phyloP scores from a whole-genome alignment of 1,140 invertebrate genomes.

The Drosophila neocordata region DNA sequence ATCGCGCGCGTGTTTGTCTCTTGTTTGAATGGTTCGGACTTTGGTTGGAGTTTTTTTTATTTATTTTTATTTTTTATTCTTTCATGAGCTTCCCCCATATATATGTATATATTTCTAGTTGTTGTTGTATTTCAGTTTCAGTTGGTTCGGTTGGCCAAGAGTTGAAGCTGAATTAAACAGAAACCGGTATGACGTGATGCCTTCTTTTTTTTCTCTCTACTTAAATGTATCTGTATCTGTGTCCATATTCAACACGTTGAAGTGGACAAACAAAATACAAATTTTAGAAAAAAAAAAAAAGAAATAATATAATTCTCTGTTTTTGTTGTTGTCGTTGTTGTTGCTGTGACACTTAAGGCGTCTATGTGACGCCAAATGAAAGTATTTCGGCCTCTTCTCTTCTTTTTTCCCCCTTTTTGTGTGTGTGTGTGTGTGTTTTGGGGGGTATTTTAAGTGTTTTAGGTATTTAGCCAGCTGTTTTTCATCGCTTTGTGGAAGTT shows the following conservation, averaged over 20 bases:
- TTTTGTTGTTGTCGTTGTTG: slow-evolving; percentile 23
- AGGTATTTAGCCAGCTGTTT: slow-evolving; percentile 8
- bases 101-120: slow-evolving; percentile 35
- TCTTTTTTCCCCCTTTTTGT: not conserved
- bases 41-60: slow-evolving; percentile 33
- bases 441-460: slow-evolving; percentile 20
- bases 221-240: slow-evolving; percentile 55
- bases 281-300: slow-evolving; percentile 31
- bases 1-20: slow-evolving; percentile 70
- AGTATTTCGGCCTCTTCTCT: slow-evolving; percentile 12
- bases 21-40: slow-evolving; percentile 35
- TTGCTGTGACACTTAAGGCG: slow-evolving; percentile 36
- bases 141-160: slow-evolving; percentile 47
- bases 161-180: slow-evolving; percentile 59
- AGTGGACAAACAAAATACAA: slow-evolving; percentile 43
- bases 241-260: slow-evolving; percentile 56
- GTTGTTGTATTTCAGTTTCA: slow-evolving; percentile 22
- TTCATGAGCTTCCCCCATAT: slow-evolving; percentile 74
- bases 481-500: not conserved
- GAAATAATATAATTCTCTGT: not conserved
- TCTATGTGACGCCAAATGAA: slow-evolving; percentile 33
- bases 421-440: not conserved
- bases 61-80: slow-evolving; percentile 55
- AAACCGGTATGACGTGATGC: slow-evolving; percentile 78
- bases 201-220: slow-evolving; percentile 30